Evolutionary conservation across 2,888 invertebrate species (phyloP).

Genomic region (Cheilosia variabilis): DNA sequence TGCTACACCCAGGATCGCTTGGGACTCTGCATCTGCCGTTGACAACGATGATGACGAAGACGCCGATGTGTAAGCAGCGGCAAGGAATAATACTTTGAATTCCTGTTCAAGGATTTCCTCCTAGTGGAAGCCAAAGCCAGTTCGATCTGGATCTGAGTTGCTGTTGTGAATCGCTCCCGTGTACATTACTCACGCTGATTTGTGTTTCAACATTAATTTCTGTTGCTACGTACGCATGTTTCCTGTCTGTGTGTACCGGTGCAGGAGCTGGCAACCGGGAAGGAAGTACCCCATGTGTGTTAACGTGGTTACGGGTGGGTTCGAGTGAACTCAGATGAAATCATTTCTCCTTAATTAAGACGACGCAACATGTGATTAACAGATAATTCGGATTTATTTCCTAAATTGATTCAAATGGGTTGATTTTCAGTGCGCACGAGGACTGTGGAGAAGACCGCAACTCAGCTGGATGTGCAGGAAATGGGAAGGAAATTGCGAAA

Average conservation of each 20-base stretch:
- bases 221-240: constrained; percentile 50
- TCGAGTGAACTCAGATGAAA: constrained; percentile 25
- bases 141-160: constrained; percentile 42
- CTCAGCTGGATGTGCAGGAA: constrained; percentile 1
- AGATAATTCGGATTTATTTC: constrained; percentile 72
- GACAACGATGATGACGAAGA: constrained; percentile 22
- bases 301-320: background rate
- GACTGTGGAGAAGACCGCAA: background rate
- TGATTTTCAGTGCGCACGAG: background rate
- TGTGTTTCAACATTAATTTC: constrained; percentile 67
- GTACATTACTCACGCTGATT: constrained; percentile 56
- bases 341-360: constrained; percentile 72
- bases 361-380: constrained; percentile 72
- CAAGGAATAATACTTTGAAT: constrained; percentile 63
- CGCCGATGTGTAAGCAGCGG: constrained; percentile 2
- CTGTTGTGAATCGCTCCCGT: constrained; percentile 1
- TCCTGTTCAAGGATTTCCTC: constrained; percentile 51
- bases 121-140: background rate
- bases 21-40: constrained; percentile 1
- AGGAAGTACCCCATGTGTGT: constrained; percentile 6
- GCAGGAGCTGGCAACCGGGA: background rate
- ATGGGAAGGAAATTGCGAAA: constrained; percentile 31
- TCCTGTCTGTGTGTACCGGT: constrained; percentile 30
- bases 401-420: constrained; percentile 68
- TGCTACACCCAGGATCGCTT: constrained; percentile 19